Percentiles rank a stretch among this genome's conserved stretches.
phyloP scores from a whole-genome alignment of 2,888 invertebrate genomes.

The Crossocerus cetratus region DNA sequence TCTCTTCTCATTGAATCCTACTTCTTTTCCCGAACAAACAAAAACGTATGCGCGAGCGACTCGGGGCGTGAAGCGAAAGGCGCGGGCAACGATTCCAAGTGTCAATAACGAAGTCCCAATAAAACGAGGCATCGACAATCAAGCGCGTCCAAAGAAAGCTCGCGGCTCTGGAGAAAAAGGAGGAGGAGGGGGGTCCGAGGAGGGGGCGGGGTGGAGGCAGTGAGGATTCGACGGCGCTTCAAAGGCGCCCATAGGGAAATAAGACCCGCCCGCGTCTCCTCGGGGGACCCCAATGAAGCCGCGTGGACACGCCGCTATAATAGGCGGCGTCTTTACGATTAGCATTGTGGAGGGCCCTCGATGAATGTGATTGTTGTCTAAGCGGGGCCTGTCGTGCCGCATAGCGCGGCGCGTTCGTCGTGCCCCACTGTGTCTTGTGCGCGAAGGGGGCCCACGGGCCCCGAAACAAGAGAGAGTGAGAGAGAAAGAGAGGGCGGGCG shows the following conservation, averaged over 20 bases:
- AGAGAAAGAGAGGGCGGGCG: constrained; percentile 52
- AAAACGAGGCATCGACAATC: too few species aligned
- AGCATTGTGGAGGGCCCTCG: constrained; percentile 73
- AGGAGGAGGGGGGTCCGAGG: not conserved
- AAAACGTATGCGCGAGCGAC: too few species aligned
- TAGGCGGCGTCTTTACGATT: constrained; percentile 77
- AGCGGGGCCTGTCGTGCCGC: constrained; percentile 65
- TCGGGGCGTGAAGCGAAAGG: too few species aligned
- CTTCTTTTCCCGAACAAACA: too few species aligned
- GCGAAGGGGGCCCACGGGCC: constrained; percentile 19
- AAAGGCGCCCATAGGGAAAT: constrained; percentile 57
- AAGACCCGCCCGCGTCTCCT: constrained; percentile 57
- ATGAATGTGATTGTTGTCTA: constrained; percentile 77
- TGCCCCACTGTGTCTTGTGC: too few species aligned
- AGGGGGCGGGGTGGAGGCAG: not conserved
- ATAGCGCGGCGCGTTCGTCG: constrained; percentile 30
- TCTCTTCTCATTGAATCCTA: too few species aligned
- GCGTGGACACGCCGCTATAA: constrained; percentile 69
- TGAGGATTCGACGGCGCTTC: constrained; percentile 51
- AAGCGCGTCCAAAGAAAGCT: not conserved
- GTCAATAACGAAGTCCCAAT: too few species aligned
- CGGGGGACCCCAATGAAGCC: constrained; percentile 42
- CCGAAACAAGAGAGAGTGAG: constrained; percentile 42
- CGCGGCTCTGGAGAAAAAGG: constrained; percentile 29
- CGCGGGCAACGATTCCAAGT: too few species aligned